A percentile compares a stretch with the other conserved stretches of the same genome.
These are phyloP conservation scores for Catharus fuscescens DNA, from an alignment of 2,113 vertebrate species.

Conservation along the genomic window DNA sequence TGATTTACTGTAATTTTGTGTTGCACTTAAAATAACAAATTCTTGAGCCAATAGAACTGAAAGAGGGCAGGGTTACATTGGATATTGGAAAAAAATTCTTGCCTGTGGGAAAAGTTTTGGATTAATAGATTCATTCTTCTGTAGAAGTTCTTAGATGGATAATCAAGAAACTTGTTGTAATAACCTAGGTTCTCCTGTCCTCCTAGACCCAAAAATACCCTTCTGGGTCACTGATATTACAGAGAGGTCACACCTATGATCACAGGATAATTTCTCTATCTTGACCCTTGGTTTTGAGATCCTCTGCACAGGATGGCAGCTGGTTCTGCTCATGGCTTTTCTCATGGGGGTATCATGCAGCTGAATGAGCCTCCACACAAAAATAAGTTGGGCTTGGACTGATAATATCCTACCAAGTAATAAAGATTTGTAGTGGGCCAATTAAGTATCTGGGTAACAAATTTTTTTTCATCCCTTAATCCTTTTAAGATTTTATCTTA, in stretches of 20 bases:
- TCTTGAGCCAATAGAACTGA: background rate
- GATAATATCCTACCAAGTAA: background rate
- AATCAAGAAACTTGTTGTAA: background rate
- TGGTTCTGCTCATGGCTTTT: background rate
- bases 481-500: constrained; percentile 4
- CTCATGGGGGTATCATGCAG: background rate
- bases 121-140: too few relatives aligned
- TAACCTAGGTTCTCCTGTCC: background rate
- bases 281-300: background rate
- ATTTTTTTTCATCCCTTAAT: background rate
- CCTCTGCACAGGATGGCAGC: background rate
- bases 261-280: background rate
- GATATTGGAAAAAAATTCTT: background rate
- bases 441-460: background rate
- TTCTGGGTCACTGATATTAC: background rate
- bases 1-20: background rate
- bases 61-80: background rate
- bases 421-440: background rate
- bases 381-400: background rate
- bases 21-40: background rate
- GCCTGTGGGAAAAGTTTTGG: background rate
- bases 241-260: background rate
- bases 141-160: background rate
- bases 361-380: background rate
- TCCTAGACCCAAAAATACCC: background rate